Evolutionary conservation across 2,113 vertebrate species (phyloP).

Genomic region (Anser cygnoides): DNA sequence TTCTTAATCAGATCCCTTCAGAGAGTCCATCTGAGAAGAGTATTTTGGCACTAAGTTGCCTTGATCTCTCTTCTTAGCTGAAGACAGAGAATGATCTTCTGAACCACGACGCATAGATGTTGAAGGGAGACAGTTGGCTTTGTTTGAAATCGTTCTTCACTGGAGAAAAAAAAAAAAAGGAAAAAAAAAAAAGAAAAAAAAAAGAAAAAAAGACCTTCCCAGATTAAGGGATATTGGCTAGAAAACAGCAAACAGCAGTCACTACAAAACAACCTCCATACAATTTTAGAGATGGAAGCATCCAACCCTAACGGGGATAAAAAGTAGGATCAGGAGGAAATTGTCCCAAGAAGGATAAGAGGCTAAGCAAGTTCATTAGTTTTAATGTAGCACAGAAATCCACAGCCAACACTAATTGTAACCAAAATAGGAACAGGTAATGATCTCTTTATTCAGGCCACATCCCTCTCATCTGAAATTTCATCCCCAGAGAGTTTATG

Average conservation of each 20-base stretch:
- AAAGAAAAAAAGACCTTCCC: background rate
- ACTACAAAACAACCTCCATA: background rate
- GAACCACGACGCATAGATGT: background rate
- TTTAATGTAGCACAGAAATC: background rate
- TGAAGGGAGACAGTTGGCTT: background rate
- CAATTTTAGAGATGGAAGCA: background rate
- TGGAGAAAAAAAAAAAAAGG: background rate
- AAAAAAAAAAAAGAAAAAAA: background rate
- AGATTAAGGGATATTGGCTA: background rate
- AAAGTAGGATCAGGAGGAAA: background rate
- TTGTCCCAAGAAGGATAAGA: background rate
- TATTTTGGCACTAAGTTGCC: background rate
- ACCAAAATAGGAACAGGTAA: background rate
- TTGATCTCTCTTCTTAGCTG: background rate
- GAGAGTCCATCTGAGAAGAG: background rate
- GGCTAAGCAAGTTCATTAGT: background rate
- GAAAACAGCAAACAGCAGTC: background rate
- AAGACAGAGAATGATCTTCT: slow-evolving; percentile 4
- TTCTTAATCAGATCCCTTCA: background rate
- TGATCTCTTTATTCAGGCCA: background rate
- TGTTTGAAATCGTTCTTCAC: background rate
- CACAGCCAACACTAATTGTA: background rate
- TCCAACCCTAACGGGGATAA: background rate
- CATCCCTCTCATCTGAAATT: background rate
- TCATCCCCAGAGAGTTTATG: background rate